Evolutionary conservation across 2,797 vertebrate genomes (phyloP), one percentile per base, ranked within the genome.

Genomic region (Scolopax bukidnonensis): DNA sequence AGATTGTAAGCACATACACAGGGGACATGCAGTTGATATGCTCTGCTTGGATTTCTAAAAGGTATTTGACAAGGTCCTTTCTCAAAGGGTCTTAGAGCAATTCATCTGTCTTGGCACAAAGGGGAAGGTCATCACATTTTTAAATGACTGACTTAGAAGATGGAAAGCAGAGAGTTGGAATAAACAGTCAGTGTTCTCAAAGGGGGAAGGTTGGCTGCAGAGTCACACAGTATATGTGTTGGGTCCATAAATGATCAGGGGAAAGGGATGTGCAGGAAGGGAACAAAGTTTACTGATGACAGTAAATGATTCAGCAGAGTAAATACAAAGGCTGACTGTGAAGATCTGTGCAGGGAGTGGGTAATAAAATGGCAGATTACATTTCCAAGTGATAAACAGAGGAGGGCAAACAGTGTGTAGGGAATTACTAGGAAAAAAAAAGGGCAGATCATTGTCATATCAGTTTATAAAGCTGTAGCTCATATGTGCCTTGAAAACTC

Each of bases 171-270:
- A 51, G n/a, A 64, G 11, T 4, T 85, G 50, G 19, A 71, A 60
- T n/a, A 93, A 74, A 30, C 70, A n/a, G 57, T 76, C 41, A 33
- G 20, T 54, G 63, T 30, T 43, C 23, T 70, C 30, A 48, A 50
- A 70, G 36, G 38, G 5, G 7, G 2, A 51, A 74, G 11, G 1
- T 4, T 70, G 19, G 10, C 51, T 57, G 9, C 6, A 38, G 13
- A 63, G 16, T 30, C 17, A 50, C 1, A 6, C 15, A 63, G 8
- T 38, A 5, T 9, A 9, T 12, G 4, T 1, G 0, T 1, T 47
- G 12, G n/a, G 14, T 33, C 53, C 6, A 8, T 32, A 67, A 83
- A 54, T 25, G 24, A 50, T 15, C 8, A 19, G 17, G 25, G 27
- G 68, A 71, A 68, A 59, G 2, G 8, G 11, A 17, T 25, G 16